Evolutionary conservation across 2,797 vertebrate species (phyloP), one percentile per base, ranked within the genome.

Genomic region (Scleropages formosus): DNA sequence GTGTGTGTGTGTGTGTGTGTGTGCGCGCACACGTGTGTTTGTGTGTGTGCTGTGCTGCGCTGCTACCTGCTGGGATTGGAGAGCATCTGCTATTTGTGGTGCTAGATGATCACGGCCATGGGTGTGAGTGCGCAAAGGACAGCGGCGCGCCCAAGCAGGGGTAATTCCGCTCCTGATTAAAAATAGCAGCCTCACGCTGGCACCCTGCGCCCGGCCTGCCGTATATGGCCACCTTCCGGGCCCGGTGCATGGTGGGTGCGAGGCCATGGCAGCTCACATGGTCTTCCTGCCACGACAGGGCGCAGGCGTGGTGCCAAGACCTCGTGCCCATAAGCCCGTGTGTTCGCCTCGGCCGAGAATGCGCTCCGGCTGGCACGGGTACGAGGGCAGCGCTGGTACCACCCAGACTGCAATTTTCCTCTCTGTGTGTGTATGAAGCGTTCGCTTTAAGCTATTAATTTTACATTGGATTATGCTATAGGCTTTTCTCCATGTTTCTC

Each of bases 131-230:
- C 44, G 63, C 15, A 46, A 76, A 15, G 15, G 22, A 27, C 67
- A 18, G 39, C n/a, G 12, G 24, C 15, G 58, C 27, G 27, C 8
- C 8, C 13, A 27, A n/a, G 68, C 74, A 60, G 74, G 75, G 61
- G 49, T 64, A 61, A 62, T 76, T 62, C 46, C 67, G 8, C 10
- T 61, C 8, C 15, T 9, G 51, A 44, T 47, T 77, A 58, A 67
- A 77, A 77, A 77, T 77, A 73, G 53, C 53, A 9, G 27, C 26
- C 16, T 31, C 68, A 77, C 27, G 69, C 67, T 10, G 22, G 27
- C 15, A 10, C 61, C 16, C 11, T n/a, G 60, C 16, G n/a, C 69
- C 61, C 16, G 67, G 16, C 26, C 51, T 20, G 9, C 75, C 53
- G 47, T 64, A 47, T 58, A 16, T 20, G 62, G 69, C 60, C 20